phyloP scores from a whole-genome alignment of 1,140 invertebrate genomes.

The Ceratitis capitata region DNA sequence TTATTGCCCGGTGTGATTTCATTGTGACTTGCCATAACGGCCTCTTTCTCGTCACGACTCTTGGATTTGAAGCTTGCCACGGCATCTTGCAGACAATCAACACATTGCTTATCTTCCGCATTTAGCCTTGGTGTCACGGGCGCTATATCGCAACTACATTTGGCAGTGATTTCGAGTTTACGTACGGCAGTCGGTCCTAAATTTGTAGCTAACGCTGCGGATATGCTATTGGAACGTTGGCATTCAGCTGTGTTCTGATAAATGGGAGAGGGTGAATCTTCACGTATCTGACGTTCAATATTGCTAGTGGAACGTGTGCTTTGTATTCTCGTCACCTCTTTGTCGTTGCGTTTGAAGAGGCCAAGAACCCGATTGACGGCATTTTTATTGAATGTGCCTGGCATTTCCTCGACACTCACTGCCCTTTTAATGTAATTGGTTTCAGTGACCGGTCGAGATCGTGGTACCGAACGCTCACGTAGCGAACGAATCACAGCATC shows the following conservation, averaged over 20 bases:
- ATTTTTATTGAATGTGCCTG: conserved; percentile 68
- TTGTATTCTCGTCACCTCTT: conserved; percentile 57
- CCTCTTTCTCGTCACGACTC: background rate
- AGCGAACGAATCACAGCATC: conserved; percentile 68
- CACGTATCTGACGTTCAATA: conserved; percentile 54
- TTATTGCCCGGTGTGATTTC: conserved; percentile 49
- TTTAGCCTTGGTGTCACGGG: background rate
- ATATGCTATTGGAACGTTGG: conserved; percentile 3
- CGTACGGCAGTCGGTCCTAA: background rate
- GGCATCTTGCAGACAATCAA: conserved; percentile 39
- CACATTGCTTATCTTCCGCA: background rate
- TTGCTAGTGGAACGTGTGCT: conserved; percentile 62
- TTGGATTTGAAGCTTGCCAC: background rate
- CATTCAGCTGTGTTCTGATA: conserved; percentile 54
- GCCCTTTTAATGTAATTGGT: conserved; percentile 74
- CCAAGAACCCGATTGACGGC: conserved; percentile 75
- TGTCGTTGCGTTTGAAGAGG: conserved; percentile 76
- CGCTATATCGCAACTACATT: conserved; percentile 38
- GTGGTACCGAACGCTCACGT: conserved; percentile 74
- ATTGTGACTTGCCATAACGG: background rate
- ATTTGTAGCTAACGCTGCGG: background rate
- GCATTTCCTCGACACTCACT: conserved; percentile 74
- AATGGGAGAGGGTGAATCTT: conserved; percentile 53
- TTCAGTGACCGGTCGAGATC: conserved; percentile 68
- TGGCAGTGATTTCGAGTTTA: background rate